Conservation (phyloP, 2,888 invertebrate species). For the Nomada goodeniana region DNA sequence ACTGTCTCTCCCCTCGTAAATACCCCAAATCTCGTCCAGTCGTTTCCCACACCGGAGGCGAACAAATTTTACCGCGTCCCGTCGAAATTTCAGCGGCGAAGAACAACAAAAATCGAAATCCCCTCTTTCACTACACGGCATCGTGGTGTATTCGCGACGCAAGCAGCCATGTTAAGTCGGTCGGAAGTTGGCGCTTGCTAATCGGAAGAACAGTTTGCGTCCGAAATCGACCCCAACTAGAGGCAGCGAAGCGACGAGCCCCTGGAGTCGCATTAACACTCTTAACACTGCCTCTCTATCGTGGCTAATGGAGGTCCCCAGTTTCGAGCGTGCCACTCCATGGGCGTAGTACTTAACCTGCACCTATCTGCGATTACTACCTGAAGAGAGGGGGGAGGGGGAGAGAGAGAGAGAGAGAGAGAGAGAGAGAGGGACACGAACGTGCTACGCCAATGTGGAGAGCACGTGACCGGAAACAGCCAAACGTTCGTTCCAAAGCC, state of each 20-base stretch:
- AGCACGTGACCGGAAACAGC: slow-evolving; percentile 69
- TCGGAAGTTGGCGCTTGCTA: slow-evolving; percentile 52
- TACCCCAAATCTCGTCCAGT: not conserved
- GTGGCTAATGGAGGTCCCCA: slow-evolving; percentile 78
- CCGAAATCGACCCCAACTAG: slow-evolving; percentile 68
- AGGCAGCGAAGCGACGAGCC: slow-evolving; percentile 61
- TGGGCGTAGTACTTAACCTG: slow-evolving; percentile 74
- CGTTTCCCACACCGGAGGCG: no score
- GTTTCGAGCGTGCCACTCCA: slow-evolving; percentile 65
- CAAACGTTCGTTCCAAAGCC: slow-evolving; percentile 71
- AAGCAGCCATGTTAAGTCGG: slow-evolving; percentile 10
- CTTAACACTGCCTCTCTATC: slow-evolving; percentile 77
- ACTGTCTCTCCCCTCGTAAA: not conserved
- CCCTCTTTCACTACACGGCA: no score
- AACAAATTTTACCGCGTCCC: no score
- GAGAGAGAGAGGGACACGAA: slow-evolving; percentile 68
- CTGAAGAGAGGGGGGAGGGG: slow-evolving; percentile 69
- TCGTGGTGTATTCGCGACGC: no score
- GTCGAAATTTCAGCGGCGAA: no score
- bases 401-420: slow-evolving; percentile 72
- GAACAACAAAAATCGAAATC: no score
- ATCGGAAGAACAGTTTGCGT: slow-evolving; percentile 67
- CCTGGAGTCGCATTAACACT: slow-evolving; percentile 76
- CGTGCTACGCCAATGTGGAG: slow-evolving; percentile 60
- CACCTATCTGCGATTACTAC: slow-evolving; percentile 76